These are phyloP conservation scores for Hypomecis atomaria DNA, from an alignment of 2,888 invertebrate genomes.

Conservation along the genomic window DNA sequence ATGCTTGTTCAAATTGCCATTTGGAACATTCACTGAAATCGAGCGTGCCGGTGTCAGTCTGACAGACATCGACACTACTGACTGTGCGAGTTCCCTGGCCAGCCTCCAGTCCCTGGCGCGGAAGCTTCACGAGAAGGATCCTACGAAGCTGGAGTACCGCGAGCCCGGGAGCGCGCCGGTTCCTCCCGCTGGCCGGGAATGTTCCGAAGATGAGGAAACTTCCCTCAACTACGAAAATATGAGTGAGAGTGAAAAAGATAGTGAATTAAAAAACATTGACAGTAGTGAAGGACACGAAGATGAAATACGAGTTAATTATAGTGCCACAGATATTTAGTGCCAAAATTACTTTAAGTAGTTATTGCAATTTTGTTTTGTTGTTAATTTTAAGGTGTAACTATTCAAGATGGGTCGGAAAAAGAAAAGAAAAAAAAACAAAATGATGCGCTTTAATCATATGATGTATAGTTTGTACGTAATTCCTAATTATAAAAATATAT, in stretches of 20 bases:
- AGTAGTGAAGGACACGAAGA: conserved; percentile 73
- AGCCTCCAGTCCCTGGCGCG: conserved; percentile 93
- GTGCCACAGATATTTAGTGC: conserved; percentile 87
- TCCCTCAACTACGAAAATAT: conserved; percentile 59
- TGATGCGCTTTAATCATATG: conserved; percentile 80
- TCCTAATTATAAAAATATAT: conserved; percentile 45
- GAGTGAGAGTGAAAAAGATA: conserved; percentile 78
- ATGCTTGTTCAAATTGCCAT: conserved; percentile 95
- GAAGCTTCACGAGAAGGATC: conserved; percentile 92
- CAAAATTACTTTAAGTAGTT: conserved; percentile 85
- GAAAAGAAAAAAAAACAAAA: conserved; percentile 75
- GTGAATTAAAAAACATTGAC: conserved; percentile 75
- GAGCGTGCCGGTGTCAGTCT: conserved; percentile 95
- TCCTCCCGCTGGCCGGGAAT: conserved; percentile 74
- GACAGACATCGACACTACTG: conserved; percentile 97
- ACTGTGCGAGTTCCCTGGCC: conserved; percentile 96
- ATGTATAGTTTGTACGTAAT: conserved; percentile 63
- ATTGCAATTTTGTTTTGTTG: conserved; percentile 82
- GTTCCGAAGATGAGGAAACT: conserved; percentile 83
- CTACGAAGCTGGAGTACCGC: conserved; percentile 89
- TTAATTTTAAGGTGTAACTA: conserved; percentile 75
- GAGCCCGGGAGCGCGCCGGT: conserved; percentile 71
- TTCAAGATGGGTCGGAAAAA: conserved; percentile 73
- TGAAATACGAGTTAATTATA: conserved; percentile 80
- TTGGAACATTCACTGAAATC: conserved; percentile 97